phyloP scores from a whole-genome alignment of 2,888 invertebrate genomes.

The Achlya flavicornis region DNA sequence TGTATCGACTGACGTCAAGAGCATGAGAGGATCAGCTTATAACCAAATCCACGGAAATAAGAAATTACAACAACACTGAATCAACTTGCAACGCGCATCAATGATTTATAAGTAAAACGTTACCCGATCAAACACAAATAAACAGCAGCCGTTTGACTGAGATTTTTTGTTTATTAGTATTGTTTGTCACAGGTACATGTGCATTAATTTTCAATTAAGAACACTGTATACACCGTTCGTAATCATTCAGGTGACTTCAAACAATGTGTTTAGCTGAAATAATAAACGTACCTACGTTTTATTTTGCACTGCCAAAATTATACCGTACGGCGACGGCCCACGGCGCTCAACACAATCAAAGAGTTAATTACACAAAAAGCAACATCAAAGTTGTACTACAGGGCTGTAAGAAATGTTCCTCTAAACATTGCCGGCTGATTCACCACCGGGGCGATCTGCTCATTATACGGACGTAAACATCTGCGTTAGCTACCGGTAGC shows the following conservation, averaged over 20 bases:
- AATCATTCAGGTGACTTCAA: background rate
- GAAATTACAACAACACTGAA: background rate
- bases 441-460: constrained; percentile 43
- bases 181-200: background rate
- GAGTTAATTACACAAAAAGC: constrained; percentile 18
- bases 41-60: background rate
- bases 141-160: background rate
- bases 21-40: background rate
- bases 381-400: constrained; percentile 51
- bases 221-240: background rate
- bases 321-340: background rate
- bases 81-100: background rate
- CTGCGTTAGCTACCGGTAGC: constrained; percentile 34
- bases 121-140: background rate
- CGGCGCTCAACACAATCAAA: constrained; percentile 4
- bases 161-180: background rate
- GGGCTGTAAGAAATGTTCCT: constrained; percentile 36
- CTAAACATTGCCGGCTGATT: constrained; percentile 53
- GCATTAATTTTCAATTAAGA: background rate
- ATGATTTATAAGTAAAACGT: background rate
- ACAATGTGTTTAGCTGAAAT: background rate
- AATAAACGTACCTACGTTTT: background rate
- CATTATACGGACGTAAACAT: constrained; percentile 54
- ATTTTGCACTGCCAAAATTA: background rate
- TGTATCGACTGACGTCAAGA: background rate